Base-by-base conservation (phyloP, 1,140 invertebrate species). In the Drosophila simulans region DNA sequence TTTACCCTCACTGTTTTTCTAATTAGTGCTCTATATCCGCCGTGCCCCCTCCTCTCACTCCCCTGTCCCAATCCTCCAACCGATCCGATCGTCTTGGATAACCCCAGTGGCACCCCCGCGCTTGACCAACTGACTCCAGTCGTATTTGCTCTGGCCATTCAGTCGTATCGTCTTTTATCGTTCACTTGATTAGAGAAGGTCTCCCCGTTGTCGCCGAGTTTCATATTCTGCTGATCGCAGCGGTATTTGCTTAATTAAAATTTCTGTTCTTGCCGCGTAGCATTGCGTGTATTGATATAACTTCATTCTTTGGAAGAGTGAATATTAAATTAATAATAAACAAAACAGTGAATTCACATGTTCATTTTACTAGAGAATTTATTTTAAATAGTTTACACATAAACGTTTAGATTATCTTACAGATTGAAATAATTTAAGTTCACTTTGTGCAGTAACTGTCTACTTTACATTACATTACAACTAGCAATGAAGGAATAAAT, bases 151-250 rank as follows among this genome's bases (percentile, higher is more conserved):
- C 48, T 35, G 35, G 35, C 15, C 42, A 17, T 45, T 62, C 42
- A 45, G 49, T 55, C 62, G 57, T 75, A 80, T 85, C 72, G 76
- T 66, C n/a, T 76, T 86, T 82, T 89, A 79, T 86, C 83, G 69
- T 83, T 72, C 57, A 77, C 56, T 88, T 80, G 84, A 88, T 88
- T 88, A 88, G 79, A 88, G 83, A 88, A 88, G 75, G 75, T 71
- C 79, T 88, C 78, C 56, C 53, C 64, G 51, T 40, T 68, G 62
- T 58, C 81, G 42, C 37, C 46, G 27, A 65, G 63, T 63, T 69
- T 78, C 64, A 53, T 80, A 90, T 91, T 89, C 51, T 80, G 90
- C 90, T 90, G 90, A 91, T 82, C 86, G 64, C 85, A 85, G 90
- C 90, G 72, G 73, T 82, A 85, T 90, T 82, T 52, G 71, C 69